Evolutionary conservation across 2,113 vertebrate genomes (phyloP).

Genomic region (Cyrtonyx montezumae): DNA sequence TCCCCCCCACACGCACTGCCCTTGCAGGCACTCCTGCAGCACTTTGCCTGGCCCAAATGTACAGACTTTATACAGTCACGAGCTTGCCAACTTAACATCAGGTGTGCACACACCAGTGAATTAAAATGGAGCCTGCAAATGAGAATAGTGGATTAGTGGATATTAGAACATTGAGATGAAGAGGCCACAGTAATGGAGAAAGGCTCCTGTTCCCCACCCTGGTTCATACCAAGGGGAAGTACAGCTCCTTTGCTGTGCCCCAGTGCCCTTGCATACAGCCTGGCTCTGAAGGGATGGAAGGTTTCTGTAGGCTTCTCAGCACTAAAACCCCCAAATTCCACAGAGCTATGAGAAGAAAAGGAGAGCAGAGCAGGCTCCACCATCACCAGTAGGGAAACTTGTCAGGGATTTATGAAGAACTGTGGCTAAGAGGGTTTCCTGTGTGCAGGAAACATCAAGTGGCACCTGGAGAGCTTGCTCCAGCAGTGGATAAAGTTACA

Average conservation of each 20-base stretch:
- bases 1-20: constrained; percentile 45
- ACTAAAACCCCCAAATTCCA: not conserved
- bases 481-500: fast-evolving
- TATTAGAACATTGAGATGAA: constrained; percentile 41
- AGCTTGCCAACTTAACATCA: constrained; percentile 19
- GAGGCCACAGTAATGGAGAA: not conserved
- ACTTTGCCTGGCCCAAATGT: not conserved
- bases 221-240: not conserved
- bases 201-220: not conserved
- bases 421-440: not conserved
- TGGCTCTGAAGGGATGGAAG: not conserved
- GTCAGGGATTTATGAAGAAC: not conserved
- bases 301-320: not conserved
- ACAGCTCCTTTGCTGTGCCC: not conserved
- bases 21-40: constrained; percentile 11
- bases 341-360: not conserved
- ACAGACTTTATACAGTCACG: not conserved
- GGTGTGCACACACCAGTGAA: not conserved
- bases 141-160: constrained; percentile 36
- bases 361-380: not conserved
- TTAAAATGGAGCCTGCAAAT: constrained; percentile 2
- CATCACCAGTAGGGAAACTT: not conserved
- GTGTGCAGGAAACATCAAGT: not conserved
- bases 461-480: not conserved
- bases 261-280: not conserved